phyloP scores from a whole-genome alignment of 2,113 vertebrate genomes.

The Peucedramus taeniatus region DNA sequence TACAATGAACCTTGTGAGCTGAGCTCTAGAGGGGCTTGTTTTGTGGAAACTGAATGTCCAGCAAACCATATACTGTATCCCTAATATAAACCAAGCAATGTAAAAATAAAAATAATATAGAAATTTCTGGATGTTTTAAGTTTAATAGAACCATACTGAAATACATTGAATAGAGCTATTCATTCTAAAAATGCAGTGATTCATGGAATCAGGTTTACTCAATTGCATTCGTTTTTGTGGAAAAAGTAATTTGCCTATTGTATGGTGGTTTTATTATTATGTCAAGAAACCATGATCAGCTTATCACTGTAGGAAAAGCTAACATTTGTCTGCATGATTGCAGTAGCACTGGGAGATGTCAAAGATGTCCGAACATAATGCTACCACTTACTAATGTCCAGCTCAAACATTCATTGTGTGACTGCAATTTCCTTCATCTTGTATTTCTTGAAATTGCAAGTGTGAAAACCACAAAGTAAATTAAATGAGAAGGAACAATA shows the following conservation, averaged over 20 bases:
- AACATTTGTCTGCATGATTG: slow-evolving; percentile 32
- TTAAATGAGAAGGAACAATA: slow-evolving; percentile 61
- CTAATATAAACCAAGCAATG: background rate
- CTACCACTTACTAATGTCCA: slow-evolving; percentile 62
- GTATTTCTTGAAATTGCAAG: slow-evolving; percentile 65
- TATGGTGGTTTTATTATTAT: slow-evolving; percentile 47
- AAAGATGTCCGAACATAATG: slow-evolving; percentile 56
- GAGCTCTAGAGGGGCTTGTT: background rate
- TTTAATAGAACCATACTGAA: background rate
- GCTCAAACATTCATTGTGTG: slow-evolving; percentile 35
- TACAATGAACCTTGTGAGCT: background rate
- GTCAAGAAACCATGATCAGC: slow-evolving; percentile 34
- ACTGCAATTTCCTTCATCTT: slow-evolving; percentile 53
- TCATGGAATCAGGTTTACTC: slow-evolving; percentile 5
- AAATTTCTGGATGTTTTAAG: background rate
- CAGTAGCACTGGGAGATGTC: slow-evolving; percentile 29
- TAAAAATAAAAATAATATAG: background rate
- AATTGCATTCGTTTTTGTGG: slow-evolving; percentile 46
- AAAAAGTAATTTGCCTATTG: slow-evolving; percentile 49
- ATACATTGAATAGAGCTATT: background rate
- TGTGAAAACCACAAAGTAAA: slow-evolving; percentile 56
- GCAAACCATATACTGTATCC: background rate
- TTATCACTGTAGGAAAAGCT: slow-evolving; percentile 57
- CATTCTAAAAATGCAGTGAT: background rate
- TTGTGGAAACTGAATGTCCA: background rate